Percentiles rank a stretch among this genome's conserved stretches.
Conservation (phyloP, 2,797 vertebrate species). For the Halcyon smyrnensis region DNA sequence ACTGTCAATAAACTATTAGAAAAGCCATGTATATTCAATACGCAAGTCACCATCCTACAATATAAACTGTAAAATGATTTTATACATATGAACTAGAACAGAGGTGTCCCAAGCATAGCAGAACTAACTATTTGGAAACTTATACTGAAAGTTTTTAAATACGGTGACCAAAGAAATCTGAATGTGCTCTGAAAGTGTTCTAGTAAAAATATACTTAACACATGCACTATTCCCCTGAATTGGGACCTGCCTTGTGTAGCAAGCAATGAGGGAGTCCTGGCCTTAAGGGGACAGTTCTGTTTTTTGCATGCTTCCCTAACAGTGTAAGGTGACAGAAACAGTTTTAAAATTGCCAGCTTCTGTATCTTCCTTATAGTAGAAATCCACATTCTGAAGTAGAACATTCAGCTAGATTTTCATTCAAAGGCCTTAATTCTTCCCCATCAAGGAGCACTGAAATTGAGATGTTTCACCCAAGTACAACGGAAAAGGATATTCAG, state of each 20-base stretch:
- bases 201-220: not conserved
- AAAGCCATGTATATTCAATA: not conserved
- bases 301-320: not conserved
- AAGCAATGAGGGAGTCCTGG: not conserved
- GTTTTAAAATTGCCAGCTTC: not conserved
- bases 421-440: not conserved
- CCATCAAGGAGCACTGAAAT: not conserved
- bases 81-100: not conserved
- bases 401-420: not conserved
- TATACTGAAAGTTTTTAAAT: not conserved
- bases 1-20: not conserved
- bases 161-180: not conserved
- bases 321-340: not conserved
- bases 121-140: not conserved
- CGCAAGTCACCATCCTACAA: not conserved
- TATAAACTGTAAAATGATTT: not conserved
- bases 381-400: not conserved
- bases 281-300: not conserved
- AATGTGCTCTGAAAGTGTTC: not conserved
- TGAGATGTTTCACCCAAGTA: not conserved
- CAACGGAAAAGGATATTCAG: not conserved
- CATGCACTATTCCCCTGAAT: not conserved
- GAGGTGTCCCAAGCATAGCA: not conserved
- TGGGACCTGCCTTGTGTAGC: not conserved
- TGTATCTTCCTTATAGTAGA: not conserved